phyloP scores from a whole-genome alignment of 2,888 invertebrate species.

The Rhagium mordax region DNA sequence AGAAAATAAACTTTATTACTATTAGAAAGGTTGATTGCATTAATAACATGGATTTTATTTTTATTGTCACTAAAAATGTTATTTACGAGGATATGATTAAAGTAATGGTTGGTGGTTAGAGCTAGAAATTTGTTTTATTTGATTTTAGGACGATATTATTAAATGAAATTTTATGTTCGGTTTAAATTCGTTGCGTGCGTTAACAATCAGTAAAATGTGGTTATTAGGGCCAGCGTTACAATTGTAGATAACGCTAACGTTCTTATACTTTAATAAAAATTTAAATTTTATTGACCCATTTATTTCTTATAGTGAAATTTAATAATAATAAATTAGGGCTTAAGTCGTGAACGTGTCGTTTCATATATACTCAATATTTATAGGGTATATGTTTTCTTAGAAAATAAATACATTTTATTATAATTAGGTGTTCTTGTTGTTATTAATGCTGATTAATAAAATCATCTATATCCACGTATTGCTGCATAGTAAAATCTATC shows the following conservation, averaged over 20 bases:
- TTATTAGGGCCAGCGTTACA: background rate
- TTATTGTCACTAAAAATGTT: background rate
- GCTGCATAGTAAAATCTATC: no score
- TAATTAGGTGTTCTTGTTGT: no score
- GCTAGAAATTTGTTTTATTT: background rate
- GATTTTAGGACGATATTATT: background rate
- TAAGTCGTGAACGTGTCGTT: background rate
- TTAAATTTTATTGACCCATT: background rate
- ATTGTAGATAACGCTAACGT: background rate
- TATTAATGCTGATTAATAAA: no score
- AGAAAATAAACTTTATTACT: slow-evolving; percentile 3
- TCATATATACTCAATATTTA: no score
- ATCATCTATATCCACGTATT: no score
- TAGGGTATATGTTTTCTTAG: no score
- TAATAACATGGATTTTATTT: slow-evolving; percentile 18
- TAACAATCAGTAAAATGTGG: background rate
- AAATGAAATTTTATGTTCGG: slow-evolving; percentile 3
- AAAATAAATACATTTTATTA: no score
- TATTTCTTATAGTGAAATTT: background rate
- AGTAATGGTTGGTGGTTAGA: background rate
- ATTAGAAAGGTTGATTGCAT: slow-evolving; percentile 2
- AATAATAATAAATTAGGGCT: background rate
- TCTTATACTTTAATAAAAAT: background rate
- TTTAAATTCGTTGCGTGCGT: slow-evolving; percentile 6
- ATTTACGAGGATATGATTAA: background rate